phyloP scores from a whole-genome alignment of 2,797 vertebrate species.

The Typhlichthys subterraneus region DNA sequence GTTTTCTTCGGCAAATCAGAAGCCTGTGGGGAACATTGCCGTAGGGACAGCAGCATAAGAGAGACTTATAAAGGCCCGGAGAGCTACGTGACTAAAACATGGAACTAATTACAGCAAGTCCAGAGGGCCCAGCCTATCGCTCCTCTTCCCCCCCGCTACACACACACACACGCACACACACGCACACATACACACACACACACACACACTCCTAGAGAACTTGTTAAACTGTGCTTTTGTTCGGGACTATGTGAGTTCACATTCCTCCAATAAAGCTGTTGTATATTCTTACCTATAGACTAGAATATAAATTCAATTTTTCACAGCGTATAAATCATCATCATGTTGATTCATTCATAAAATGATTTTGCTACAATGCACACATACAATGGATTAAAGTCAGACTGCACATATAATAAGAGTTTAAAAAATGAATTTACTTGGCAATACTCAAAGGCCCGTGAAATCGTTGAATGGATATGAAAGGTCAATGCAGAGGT shows the following conservation, averaged over 20 bases:
- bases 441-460: conserved; percentile 28
- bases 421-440: conserved; percentile 37
- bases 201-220: conserved; percentile 1
- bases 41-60: conserved; percentile 18
- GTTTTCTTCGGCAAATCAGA: conserved; percentile 26
- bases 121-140: conserved; percentile 13
- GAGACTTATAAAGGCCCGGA: conserved; percentile 16
- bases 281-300: conserved; percentile 55
- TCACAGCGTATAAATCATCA: conserved; percentile 56
- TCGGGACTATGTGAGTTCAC: conserved; percentile 21
- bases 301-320: conserved; percentile 47
- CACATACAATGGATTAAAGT: conserved; percentile 44
- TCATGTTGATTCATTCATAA: conserved; percentile 39
- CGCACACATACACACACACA: not conserved
- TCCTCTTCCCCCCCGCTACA: conserved; percentile 1
- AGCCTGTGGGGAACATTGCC: conserved; percentile 22
- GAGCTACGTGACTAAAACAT: conserved; percentile 26
- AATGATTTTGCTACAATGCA: conserved; percentile 27
- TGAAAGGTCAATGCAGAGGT: conserved; percentile 25
- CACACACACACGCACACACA: not conserved
- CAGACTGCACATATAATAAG: conserved; percentile 34
- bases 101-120: conserved; percentile 26
- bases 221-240: conserved; percentile 19
- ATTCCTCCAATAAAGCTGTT: conserved; percentile 34
- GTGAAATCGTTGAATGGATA: conserved; percentile 29